These are phyloP conservation scores for Heteromurus nitidus DNA, from an alignment of 2,888 invertebrate genomes.

Conservation along the genomic window DNA sequence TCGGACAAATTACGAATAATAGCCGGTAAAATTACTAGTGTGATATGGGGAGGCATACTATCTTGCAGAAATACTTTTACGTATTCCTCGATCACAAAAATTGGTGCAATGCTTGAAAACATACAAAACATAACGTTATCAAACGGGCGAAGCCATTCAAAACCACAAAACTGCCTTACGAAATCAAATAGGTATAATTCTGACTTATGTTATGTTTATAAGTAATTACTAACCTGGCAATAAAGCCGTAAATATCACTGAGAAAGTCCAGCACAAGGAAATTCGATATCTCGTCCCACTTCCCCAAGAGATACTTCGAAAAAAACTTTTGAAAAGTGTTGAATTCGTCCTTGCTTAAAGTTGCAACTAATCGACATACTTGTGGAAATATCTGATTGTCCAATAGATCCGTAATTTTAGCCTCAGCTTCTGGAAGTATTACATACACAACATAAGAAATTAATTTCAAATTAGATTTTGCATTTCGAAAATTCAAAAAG, in stretches of 20 bases:
- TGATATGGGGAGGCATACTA: constrained; percentile 33
- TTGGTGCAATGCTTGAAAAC: constrained; percentile 38
- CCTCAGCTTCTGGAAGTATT: too few species aligned
- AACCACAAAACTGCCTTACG: too few species aligned
- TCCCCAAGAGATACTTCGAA: constrained; percentile 7
- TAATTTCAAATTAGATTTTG: too few species aligned
- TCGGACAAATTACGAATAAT: constrained; percentile 28
- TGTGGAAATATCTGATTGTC: constrained; percentile 33
- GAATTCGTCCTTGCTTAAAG: constrained; percentile 36
- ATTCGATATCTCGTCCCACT: constrained; percentile 35
- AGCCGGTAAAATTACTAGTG: constrained; percentile 33
- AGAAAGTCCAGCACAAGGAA: constrained; percentile 41
- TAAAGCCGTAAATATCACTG: constrained; percentile 49
- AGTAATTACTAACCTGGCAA: constrained; percentile 29
- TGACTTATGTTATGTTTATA: too few species aligned
- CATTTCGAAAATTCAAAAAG: too few species aligned
- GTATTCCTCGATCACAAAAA: constrained; percentile 16
- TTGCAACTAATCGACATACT: constrained; percentile 30
- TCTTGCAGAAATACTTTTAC: constrained; percentile 32
- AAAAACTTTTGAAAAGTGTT: constrained; percentile 33
- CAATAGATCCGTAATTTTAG: constrained; percentile 23
- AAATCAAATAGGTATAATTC: too few species aligned
- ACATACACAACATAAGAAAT: too few species aligned
- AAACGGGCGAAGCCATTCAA: too few species aligned
- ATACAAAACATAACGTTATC: too few species aligned